Percentiles rank a stretch among this genome's conserved stretches.
Conservation (phyloP, 1,140 invertebrate species). For the Drosophila mojavensis region DNA sequence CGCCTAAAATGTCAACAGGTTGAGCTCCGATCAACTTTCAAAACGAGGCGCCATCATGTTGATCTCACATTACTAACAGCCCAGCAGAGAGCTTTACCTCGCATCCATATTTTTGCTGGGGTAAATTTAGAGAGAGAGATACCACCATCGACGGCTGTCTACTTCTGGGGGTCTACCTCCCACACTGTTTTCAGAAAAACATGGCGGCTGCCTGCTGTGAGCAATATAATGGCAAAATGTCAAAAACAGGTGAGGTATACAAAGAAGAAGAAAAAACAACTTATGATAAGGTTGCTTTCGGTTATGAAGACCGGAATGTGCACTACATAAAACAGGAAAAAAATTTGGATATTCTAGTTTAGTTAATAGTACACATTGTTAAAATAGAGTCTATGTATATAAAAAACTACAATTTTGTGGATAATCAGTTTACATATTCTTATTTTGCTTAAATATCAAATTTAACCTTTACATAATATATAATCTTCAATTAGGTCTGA, state of each 20-base stretch:
- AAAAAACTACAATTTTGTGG: no score
- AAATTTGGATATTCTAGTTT: no score
- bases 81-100: not conserved
- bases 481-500: not conserved
- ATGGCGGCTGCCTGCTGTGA: conserved; percentile 73
- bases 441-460: no score
- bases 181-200: conserved; percentile 40
- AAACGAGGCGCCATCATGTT: conserved; percentile 41
- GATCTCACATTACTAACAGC: conserved; percentile 67
- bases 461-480: no score
- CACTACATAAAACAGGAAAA: conserved; percentile 1
- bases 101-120: conserved; percentile 18
- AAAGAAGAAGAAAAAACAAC: not conserved
- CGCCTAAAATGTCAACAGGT: conserved; percentile 62
- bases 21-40: conserved; percentile 12
- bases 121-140: not conserved
- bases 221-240: conserved; percentile 72
- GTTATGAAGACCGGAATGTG: not conserved
- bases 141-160: not conserved
- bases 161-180: not conserved
- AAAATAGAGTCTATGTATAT: no score
- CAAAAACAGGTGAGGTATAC: conserved; percentile 68
- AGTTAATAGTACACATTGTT: no score
- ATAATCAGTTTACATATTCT: no score
- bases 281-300: not conserved